These are phyloP conservation scores for Antrozous pallidus DNA, from an alignment of 2,797 vertebrate genomes.

Conservation along the genomic window DNA sequence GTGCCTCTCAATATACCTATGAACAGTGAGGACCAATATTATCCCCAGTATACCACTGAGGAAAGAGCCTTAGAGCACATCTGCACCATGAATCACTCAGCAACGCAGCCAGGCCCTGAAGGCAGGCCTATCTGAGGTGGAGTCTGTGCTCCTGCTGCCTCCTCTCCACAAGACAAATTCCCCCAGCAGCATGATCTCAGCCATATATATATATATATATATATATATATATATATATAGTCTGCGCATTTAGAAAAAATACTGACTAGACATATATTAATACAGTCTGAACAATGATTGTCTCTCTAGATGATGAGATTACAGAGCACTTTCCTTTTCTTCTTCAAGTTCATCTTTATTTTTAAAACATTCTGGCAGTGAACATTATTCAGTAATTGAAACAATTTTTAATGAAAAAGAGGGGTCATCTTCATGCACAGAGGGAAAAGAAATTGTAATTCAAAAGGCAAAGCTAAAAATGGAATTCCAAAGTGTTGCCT, in stretches of 20 bases:
- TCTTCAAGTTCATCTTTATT: conserved; percentile 53
- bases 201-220: neutral
- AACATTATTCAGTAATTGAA: conserved; percentile 34
- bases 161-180: neutral
- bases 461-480: conserved; percentile 76
- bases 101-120: neutral
- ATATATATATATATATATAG: too few species aligned
- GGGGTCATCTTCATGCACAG: conserved; percentile 44
- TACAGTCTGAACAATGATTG: neutral
- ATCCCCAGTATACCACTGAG: neutral
- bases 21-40: neutral
- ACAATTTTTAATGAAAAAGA: conserved; percentile 58
- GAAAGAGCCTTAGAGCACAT: neutral
- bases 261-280: neutral
- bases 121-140: neutral
- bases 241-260: conserved; percentile 2
- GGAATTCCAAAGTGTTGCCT: conserved; percentile 74
- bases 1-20: neutral
- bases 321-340: conserved; percentile 52
- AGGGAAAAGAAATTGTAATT: conserved; percentile 68
- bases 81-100: neutral
- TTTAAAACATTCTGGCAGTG: conserved; percentile 61
- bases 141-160: neutral
- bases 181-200: neutral
- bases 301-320: conserved; percentile 47